Base-by-base conservation (phyloP, 2,888 invertebrate genomes). In the Rhagium mordax region DNA sequence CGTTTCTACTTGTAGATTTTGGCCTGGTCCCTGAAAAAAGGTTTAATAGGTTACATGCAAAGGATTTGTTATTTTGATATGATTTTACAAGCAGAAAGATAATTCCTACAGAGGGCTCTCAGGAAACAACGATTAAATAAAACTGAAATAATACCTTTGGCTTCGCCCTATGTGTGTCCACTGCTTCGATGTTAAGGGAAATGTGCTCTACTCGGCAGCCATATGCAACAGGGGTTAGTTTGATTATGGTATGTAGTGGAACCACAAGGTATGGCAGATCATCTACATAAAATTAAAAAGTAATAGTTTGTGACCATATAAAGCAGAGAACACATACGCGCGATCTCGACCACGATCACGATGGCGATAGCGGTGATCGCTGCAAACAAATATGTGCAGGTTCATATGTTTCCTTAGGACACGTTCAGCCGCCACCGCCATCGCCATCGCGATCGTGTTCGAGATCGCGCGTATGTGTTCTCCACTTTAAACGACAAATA, bases 121-220 rank as follows among this genome's bases (percentile, higher is more conserved):
- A 51, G 13, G 13, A 13, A 65, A 51, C 64, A 47, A 65, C 24
- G 59, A 33, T 6, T 59, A 64, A 18, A 70, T 24, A 47, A 16
- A 33, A 33, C 13, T 15, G 24, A 67, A 53, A 82, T 88, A 88
- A 88, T 89, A 95, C 94, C 89, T 91, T 90, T 82, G 98, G 98
- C 89, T 97, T 98, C 71, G 96, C 92, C 64, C 98, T 93, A 89
- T 99, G 98, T 65, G 99, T 99, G 88, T 99, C 96, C 71, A 99
- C 99, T 75, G 98, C 98, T 72, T 95, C 95, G 67, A 99, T 94
- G 49, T 96, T 94, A 79, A 99, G 91, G 85, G 94, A 92, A 86
- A 99, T 95, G 88, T 97, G 94, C 86, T 99, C 98, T 86, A 98
- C 95, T 84, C 97, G 95, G 88, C 99, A 99, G 49, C 99, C 99